Conservation (phyloP, 2,113 vertebrate genomes). For the Neolamprologus ventralis region DNA sequence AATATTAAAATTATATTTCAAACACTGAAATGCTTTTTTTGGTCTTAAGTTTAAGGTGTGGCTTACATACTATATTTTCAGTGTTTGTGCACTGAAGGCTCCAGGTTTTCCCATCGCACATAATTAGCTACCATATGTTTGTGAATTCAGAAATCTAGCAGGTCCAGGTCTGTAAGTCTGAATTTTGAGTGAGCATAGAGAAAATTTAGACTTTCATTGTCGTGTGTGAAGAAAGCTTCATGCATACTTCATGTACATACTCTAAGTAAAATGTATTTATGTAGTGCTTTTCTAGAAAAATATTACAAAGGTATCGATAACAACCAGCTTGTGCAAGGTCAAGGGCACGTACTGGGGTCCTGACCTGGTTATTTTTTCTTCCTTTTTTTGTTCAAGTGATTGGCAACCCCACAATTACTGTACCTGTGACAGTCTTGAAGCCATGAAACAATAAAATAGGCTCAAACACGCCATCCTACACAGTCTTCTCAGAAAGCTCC, state of each 20-base stretch:
- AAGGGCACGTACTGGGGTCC: background rate
- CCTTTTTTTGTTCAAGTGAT: background rate
- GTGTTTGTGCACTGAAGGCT: background rate
- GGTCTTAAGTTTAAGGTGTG: background rate
- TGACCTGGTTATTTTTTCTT: accelerated
- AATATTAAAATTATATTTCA: background rate
- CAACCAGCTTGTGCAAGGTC: background rate
- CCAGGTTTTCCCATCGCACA: background rate
- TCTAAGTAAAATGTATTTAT: background rate
- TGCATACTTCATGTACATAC: background rate
- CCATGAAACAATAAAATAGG: background rate
- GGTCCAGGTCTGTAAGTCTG: background rate
- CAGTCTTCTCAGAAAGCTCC: background rate
- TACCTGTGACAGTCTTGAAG: background rate
- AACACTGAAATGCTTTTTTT: background rate
- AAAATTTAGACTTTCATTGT: background rate
- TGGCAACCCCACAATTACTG: background rate
- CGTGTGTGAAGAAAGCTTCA: accelerated
- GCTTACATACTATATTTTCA: background rate
- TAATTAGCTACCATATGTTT: background rate
- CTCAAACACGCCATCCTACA: background rate
- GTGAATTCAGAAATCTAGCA: background rate
- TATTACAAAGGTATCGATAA: background rate
- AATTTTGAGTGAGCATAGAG: background rate
- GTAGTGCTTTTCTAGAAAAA: background rate